Evolutionary conservation across 2,888 invertebrate genomes (phyloP).

Genomic region (Resseliella maxima): DNA sequence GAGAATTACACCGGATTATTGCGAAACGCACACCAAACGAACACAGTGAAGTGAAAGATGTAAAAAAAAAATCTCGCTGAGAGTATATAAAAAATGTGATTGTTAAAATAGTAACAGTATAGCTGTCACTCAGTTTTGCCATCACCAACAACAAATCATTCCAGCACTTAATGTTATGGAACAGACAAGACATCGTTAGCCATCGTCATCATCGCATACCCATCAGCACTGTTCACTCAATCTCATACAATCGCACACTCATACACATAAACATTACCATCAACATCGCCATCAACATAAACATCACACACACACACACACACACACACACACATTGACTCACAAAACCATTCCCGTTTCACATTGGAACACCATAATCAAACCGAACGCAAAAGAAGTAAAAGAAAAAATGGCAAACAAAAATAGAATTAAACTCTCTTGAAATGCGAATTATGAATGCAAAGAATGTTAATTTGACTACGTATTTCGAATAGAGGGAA

Average conservation of each 20-base stretch:
- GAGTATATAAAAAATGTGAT: neutral
- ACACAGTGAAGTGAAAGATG: neutral
- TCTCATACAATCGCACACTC: neutral
- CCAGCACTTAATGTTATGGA: conserved; percentile 28
- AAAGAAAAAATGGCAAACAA: conserved; percentile 33
- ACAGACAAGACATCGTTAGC: conserved; percentile 32
- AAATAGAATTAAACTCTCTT: conserved; percentile 35
- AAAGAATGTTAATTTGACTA: conserved; percentile 51
- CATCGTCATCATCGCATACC: conserved; percentile 8
- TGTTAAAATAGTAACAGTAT: conserved; percentile 2
- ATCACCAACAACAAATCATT: conserved; percentile 16
- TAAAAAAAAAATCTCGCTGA: neutral
- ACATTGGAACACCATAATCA: conserved; percentile 13
- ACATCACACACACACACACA: neutral
- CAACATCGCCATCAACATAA: too few relatives aligned
- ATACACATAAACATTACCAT: too few relatives aligned
- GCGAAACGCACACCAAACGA: neutral
- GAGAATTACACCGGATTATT: neutral
- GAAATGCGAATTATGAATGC: conserved; percentile 40
- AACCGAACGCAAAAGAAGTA: neutral
- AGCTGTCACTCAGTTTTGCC: conserved; percentile 2
- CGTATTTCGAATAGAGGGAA: neutral
- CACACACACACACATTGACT: neutral
- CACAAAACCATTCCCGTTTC: neutral
- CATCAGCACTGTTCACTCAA: neutral